Conservation (phyloP, 1,140 invertebrate species). For the Campoletis sonorensis region DNA sequence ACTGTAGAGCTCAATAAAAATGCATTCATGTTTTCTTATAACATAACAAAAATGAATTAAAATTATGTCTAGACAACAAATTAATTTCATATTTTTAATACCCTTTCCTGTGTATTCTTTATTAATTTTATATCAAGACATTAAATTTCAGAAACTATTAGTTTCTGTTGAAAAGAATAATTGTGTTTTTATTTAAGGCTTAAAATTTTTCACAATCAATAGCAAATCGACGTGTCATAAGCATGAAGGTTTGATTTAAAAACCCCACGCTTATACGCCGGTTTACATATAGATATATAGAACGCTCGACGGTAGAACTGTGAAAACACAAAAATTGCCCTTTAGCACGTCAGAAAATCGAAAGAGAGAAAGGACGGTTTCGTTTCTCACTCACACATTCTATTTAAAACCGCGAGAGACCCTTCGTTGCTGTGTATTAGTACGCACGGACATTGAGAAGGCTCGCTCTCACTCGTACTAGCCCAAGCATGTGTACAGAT, state of each 20-base stretch:
- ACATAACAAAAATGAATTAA: constrained; percentile 18
- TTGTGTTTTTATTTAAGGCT: background rate
- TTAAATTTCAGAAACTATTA: constrained; percentile 1
- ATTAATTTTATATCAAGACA: constrained; percentile 6
- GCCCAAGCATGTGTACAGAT: too few relatives aligned
- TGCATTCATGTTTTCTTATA: background rate
- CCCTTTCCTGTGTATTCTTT: background rate
- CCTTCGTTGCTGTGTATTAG: too few relatives aligned
- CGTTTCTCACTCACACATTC: background rate
- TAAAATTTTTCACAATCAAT: constrained; percentile 11
- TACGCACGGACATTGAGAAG: too few relatives aligned
- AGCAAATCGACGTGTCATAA: constrained; percentile 19
- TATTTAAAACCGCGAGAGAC: too few relatives aligned
- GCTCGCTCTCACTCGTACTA: too few relatives aligned
- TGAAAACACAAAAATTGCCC: constrained; percentile 3
- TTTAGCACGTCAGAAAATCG: background rate
- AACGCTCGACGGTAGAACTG: background rate
- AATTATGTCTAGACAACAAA: constrained; percentile 10
- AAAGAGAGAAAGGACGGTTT: background rate
- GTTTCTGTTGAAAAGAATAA: background rate
- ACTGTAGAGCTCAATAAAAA: background rate
- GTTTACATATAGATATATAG: constrained; percentile 1
- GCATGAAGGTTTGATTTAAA: background rate
- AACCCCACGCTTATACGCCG: background rate
- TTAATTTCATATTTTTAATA: background rate